These are phyloP conservation scores for Scopus umbretta DNA, from an alignment of 2,113 vertebrate species.

Conservation along the genomic window DNA sequence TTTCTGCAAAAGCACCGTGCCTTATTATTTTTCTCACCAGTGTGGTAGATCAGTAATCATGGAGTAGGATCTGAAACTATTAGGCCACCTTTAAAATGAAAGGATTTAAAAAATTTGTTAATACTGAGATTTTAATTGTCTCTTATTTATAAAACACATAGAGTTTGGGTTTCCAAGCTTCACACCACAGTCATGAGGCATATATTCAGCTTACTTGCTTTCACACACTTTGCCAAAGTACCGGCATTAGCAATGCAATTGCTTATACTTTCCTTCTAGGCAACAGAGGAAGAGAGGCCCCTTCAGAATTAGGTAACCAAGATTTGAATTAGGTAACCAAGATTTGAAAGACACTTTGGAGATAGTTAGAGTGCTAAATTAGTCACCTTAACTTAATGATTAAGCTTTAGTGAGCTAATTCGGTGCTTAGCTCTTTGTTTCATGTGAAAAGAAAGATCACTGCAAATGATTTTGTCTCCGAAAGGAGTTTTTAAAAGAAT, in stretches of 20 bases:
- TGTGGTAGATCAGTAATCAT: neutral
- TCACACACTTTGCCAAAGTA: neutral
- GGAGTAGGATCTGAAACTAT: neutral
- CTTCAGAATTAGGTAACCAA: neutral
- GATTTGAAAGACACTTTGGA: neutral
- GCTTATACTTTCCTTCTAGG: neutral
- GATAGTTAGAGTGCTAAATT: neutral
- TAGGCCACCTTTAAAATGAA: neutral
- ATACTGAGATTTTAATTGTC: neutral
- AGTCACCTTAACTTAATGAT: slow-evolving; percentile 8
- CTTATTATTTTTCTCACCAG: neutral
- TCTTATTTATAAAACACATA: neutral
- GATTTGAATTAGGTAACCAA: neutral
- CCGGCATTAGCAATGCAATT: neutral
- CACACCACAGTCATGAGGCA: neutral
- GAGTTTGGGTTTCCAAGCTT: neutral
- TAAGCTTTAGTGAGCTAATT: slow-evolving; percentile 22
- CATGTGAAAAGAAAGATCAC: neutral
- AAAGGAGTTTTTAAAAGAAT: slow-evolving; percentile 6
- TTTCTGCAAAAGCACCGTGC: neutral
- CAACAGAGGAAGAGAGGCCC: neutral
- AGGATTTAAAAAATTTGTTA: neutral
- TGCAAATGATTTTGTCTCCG: neutral
- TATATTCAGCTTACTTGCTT: neutral
- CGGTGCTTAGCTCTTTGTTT: neutral